Evolutionary conservation across 1,140 invertebrate genomes (phyloP).

Genomic region (Leptinotarsa undecemlineata): DNA sequence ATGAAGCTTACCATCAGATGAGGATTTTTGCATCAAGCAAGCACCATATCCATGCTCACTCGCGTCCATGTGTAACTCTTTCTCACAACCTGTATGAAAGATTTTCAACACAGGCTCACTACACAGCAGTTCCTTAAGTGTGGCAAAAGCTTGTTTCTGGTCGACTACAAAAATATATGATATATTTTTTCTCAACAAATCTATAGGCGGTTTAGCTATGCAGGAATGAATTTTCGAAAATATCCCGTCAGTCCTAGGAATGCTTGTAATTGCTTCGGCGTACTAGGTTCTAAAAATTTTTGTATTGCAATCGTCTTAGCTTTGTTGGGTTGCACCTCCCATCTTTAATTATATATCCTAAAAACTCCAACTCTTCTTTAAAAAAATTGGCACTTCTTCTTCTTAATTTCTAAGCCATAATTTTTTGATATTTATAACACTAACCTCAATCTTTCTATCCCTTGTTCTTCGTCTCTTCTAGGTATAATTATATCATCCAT

Average conservation of each 20-base stretch:
- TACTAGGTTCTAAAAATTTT: slow-evolving; percentile 47
- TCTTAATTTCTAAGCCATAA: slow-evolving; percentile 51
- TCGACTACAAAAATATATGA: slow-evolving; percentile 30
- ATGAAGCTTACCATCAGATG: slow-evolving; percentile 37
- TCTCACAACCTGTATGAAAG: slow-evolving; percentile 42
- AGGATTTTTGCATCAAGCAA: slow-evolving; percentile 47
- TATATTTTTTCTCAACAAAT: slow-evolving; percentile 32
- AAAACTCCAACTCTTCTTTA: slow-evolving; percentile 32
- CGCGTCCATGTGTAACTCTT: slow-evolving; percentile 44
- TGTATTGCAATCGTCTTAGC: slow-evolving; percentile 49
- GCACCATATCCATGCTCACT: slow-evolving; percentile 46
- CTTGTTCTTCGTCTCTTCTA: slow-evolving; percentile 30
- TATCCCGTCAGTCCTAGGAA: slow-evolving; percentile 50
- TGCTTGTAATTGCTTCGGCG: slow-evolving; percentile 43
- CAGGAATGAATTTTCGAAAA: slow-evolving; percentile 49
- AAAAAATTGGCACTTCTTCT: slow-evolving; percentile 47
- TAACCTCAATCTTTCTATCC: slow-evolving; percentile 28
- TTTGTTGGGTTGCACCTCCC: slow-evolving; percentile 41
- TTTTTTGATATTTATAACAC: slow-evolving; percentile 43
- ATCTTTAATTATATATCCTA: slow-evolving; percentile 31
- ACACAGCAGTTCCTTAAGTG: slow-evolving; percentile 26
- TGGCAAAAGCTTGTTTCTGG: slow-evolving; percentile 37
- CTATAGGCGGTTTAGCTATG: slow-evolving; percentile 46
- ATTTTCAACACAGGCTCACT: slow-evolving; percentile 47
- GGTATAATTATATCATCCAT: slow-evolving; percentile 44